A percentile compares a stretch with the other conserved stretches of the same genome.
Evolutionary conservation across 2,888 invertebrate genomes (phyloP).

Genomic region (Dicyrtomina minuta): DNA sequence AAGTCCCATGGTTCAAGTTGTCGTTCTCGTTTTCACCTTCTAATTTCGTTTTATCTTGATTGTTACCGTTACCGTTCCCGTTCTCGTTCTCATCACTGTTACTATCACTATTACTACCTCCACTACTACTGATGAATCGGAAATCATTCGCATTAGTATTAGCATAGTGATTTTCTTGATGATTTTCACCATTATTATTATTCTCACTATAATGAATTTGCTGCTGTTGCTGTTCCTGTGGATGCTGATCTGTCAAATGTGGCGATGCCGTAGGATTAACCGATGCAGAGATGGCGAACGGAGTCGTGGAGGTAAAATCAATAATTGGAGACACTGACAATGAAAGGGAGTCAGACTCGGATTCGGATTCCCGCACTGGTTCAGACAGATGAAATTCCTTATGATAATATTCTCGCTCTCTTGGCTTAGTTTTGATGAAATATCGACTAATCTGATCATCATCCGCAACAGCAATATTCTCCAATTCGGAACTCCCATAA

Average conservation of each 20-base stretch:
- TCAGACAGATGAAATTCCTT: neutral
- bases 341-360: no score
- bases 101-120: no score
- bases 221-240: neutral
- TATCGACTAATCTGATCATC: conserved; percentile 45
- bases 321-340: conserved; percentile 5
- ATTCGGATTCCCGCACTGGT: neutral
- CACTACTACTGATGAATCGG: no score
- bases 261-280: neutral
- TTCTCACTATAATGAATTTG: neutral
- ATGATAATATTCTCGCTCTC: neutral
- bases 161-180: neutral
- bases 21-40: no score
- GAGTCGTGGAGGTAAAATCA: conserved; percentile 3
- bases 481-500: conserved; percentile 34
- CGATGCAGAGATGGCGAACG: neutral
- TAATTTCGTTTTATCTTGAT: no score
- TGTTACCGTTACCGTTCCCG: no score
- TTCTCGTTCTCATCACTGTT: no score
- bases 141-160: no score
- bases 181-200: neutral
- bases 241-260: neutral
- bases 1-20: no score
- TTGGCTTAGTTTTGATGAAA: conserved; percentile 45
- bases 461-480: conserved; percentile 47